These are phyloP conservation scores for Lobophora halterata DNA, from an alignment of 2,888 invertebrate species.

Conservation along the genomic window DNA sequence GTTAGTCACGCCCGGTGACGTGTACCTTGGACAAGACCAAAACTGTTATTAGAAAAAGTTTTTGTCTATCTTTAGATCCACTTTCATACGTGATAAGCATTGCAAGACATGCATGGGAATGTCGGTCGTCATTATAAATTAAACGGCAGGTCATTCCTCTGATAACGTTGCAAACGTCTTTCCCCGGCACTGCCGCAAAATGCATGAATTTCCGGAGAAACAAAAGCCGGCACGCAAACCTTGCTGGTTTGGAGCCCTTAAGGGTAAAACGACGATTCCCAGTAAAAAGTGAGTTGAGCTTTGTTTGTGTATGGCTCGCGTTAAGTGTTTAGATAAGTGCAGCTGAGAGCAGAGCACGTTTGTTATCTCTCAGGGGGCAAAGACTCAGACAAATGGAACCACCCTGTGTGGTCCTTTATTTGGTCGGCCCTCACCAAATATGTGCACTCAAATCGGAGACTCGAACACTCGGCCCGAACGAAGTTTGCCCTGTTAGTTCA, in stretches of 20 bases:
- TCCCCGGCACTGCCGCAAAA: conserved; percentile 64
- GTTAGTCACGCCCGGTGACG: conserved; percentile 80
- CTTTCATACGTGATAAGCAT: conserved; percentile 32
- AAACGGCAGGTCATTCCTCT: conserved; percentile 56
- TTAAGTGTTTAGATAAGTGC: conserved; percentile 80
- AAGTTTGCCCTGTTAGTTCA: conserved; percentile 23
- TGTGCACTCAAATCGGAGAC: conserved; percentile 54
- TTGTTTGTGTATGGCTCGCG: conserved; percentile 75
- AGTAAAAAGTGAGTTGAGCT: conserved; percentile 76
- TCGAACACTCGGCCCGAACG: conserved; percentile 36
- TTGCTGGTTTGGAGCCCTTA: conserved; percentile 63
- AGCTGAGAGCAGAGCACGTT: conserved; percentile 70
- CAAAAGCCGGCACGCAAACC: conserved; percentile 71
- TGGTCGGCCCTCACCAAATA: conserved; percentile 64
- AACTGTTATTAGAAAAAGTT: conserved; percentile 77
- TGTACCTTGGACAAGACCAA: conserved; percentile 81
- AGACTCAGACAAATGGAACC: conserved; percentile 72
- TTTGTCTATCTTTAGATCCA: conserved; percentile 56
- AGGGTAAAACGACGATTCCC: conserved; percentile 72
- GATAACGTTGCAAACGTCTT: conserved; percentile 52
- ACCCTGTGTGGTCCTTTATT: conserved; percentile 76
- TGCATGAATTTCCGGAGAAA: conserved; percentile 71
- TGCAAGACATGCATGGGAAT: conserved; percentile 26
- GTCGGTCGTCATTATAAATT: conserved; percentile 44
- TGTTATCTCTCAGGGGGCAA: conserved; percentile 73